Conservation (phyloP, 92 coral and sea anemone species). For the Siderastrea radians region DNA sequence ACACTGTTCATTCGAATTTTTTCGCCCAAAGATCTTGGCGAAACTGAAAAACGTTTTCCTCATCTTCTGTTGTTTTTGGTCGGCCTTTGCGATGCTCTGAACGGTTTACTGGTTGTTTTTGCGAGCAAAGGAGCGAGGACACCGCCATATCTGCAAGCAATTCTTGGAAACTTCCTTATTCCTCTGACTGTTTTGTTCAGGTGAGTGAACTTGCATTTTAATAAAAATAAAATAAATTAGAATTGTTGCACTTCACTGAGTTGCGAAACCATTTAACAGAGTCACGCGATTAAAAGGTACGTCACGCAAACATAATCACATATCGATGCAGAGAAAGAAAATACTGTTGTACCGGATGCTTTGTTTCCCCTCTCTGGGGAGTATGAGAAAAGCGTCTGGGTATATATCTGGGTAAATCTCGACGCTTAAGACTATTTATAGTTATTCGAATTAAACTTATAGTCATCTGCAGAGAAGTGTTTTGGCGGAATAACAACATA, state of each 20-base stretch:
- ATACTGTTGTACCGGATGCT: not conserved
- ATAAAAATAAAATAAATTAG: too few relatives aligned
- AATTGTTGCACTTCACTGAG: too few relatives aligned
- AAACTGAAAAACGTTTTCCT: constrained; percentile 78
- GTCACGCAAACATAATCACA: not conserved
- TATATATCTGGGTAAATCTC: too few relatives aligned
- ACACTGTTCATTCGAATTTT: constrained; percentile 42
- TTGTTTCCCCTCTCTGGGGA: too few relatives aligned
- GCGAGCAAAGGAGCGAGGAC: constrained; percentile 86
- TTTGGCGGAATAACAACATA: too few relatives aligned
- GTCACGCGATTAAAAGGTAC: too few relatives aligned
- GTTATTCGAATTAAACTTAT: too few relatives aligned
- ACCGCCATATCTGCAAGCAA: constrained; percentile 93
- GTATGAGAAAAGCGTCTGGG: too few relatives aligned
- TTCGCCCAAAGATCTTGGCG: constrained; percentile 66
- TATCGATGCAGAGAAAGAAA: too few relatives aligned
- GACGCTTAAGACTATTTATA: too few relatives aligned
- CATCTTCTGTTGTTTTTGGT: constrained; percentile 68
- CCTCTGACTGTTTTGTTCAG: constrained; percentile 80
- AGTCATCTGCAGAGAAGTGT: too few relatives aligned
- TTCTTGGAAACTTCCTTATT: constrained; percentile 83
- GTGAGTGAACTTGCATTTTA: constrained; percentile 41
- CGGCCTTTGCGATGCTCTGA: constrained; percentile 84
- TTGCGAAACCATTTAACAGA: too few relatives aligned
- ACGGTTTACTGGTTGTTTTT: constrained; percentile 81